Evolutionary conservation across 2,888 invertebrate species (phyloP).

Genomic region (Galeopsomyia nigrocyanea): DNA sequence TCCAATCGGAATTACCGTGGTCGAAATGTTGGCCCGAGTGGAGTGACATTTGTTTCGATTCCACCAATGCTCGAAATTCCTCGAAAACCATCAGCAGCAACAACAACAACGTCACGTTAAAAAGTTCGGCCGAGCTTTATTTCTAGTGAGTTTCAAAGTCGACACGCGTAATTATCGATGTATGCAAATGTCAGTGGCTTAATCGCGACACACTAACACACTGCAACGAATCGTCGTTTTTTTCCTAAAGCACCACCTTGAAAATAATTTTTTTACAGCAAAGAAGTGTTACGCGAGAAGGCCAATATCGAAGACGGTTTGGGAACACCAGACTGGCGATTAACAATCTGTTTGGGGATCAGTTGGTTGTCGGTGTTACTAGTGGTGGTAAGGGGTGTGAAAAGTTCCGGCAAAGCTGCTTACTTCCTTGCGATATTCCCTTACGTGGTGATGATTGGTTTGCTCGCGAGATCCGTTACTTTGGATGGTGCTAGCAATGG

Average conservation of each 20-base stretch:
- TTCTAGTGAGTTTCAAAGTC: slow-evolving; percentile 51
- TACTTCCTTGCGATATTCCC: slow-evolving; percentile 82
- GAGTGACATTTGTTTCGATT: slow-evolving; percentile 58
- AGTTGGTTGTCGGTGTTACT: slow-evolving; percentile 72
- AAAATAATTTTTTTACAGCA: slow-evolving; percentile 59
- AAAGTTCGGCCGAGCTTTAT: slow-evolving; percentile 59
- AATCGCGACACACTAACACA: too few species aligned
- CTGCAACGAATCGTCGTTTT: too few species aligned
- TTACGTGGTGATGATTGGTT: slow-evolving; percentile 73
- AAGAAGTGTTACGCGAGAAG: slow-evolving; percentile 71
- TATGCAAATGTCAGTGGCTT: too few species aligned
- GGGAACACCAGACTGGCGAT: slow-evolving; percentile 72
- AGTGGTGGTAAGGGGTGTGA: slow-evolving; percentile 72
- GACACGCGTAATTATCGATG: too few species aligned
- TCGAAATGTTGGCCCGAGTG: slow-evolving; percentile 65
- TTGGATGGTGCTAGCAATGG: slow-evolving; percentile 75
- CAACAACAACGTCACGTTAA: neutral
- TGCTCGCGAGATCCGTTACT: slow-evolving; percentile 75
- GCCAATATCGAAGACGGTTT: slow-evolving; percentile 71
- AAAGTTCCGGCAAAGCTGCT: slow-evolving; percentile 76
- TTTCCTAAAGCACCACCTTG: too few species aligned
- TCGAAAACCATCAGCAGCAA: neutral
- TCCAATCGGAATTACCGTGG: slow-evolving; percentile 69
- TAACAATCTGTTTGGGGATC: slow-evolving; percentile 70
- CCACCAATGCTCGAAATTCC: neutral